Evolutionary conservation across 2,113 vertebrate genomes (phyloP), one percentile per base, ranked within the genome.

Genomic region (Struthio camelus): DNA sequence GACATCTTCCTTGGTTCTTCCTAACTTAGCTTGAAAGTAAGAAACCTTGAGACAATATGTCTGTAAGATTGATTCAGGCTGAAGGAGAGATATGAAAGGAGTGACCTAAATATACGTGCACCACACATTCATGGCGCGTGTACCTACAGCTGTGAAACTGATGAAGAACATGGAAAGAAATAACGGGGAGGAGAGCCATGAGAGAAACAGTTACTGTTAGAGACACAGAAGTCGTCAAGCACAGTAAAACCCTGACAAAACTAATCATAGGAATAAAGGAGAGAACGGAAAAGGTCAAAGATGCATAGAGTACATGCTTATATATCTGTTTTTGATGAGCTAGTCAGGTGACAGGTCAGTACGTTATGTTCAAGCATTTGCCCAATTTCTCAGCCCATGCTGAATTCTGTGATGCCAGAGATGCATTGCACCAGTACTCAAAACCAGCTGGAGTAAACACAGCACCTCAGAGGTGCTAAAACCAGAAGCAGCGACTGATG

Each of bases 151-250:
- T 12, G 66, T 30, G 28, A 53, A 10, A 22, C 0, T 13, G 58
- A 65, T 10, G 34, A 44, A 40, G 40, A 40, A 23, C 42, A 9
- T 2, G 28, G 13, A 4, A 80, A 69, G 46, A 46, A 24, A 38
- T 14, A 56, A 50, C 0, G 1, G 53, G 22, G 30, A 44, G 22
- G 56, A 76, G 56, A 42, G 42, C 54, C n/a, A 13, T 0, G 32
- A 56, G 12, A 38, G 30, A 54, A 73, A 32, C 1, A 24, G 53
- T 30, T 28, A 51, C 59, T n/a, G 42, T 20, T 8, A 44, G 5
- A n/a, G 23, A 12, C 40, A 50, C 0, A 0, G 7, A 48, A 25
- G 16, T 1, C n/a, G 19, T 36, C 28, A n/a, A 32, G 16, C 28
- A 11, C 3, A n/a, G 69, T 6, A 75, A 51, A 76, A 34, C 19